phyloP scores from a whole-genome alignment of 2,113 vertebrate species.

The Protobothrops flavoviridis region DNA sequence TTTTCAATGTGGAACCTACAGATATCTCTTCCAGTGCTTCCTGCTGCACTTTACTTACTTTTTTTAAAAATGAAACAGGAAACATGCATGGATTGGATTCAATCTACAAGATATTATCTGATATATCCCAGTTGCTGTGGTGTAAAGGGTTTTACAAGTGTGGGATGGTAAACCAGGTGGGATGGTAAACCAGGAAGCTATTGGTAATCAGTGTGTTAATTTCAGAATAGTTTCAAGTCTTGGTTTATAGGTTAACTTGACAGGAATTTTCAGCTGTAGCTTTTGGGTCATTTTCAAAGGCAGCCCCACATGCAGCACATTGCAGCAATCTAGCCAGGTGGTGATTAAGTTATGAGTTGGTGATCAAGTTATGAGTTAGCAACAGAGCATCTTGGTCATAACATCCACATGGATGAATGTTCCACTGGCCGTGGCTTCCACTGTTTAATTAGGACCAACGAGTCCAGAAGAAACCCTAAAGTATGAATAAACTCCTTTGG shows the following conservation, averaged over 20 bases:
- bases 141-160: not conserved
- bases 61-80: not conserved
- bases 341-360: not conserved
- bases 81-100: not conserved
- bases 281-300: not conserved
- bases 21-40: not conserved
- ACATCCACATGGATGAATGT: not conserved
- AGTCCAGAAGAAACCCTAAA: not conserved
- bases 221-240: not conserved
- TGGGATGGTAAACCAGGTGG: not conserved
- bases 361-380: not conserved
- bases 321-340: not conserved
- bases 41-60: not conserved
- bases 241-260: not conserved
- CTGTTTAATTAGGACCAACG: not conserved
- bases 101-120: not conserved
- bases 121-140: not conserved
- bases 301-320: not conserved
- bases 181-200: not conserved
- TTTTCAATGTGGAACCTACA: not conserved
- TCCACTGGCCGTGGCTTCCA: not conserved
- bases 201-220: not conserved
- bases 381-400: not conserved
- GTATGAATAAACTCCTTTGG: not conserved
- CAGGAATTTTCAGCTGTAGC: not conserved